phyloP scores from a whole-genome alignment of 2,888 invertebrate genomes.

The Leptinotarsa haldemani region DNA sequence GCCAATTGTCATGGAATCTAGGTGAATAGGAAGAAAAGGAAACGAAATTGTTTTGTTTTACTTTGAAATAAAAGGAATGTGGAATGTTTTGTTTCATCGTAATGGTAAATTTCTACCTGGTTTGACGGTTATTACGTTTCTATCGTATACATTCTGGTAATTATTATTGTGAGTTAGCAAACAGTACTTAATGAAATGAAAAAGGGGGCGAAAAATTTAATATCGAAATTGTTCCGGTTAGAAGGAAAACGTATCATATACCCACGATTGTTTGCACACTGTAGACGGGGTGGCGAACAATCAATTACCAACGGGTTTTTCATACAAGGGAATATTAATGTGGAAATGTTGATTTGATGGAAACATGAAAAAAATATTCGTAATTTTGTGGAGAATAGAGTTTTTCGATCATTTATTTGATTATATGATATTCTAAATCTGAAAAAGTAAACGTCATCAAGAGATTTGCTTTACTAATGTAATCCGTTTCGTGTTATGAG shows the following conservation, averaged over 20 bases:
- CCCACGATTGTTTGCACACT: neutral
- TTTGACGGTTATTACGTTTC: neutral
- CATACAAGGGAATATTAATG: neutral
- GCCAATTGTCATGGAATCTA: conserved; percentile 11
- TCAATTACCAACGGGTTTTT: neutral
- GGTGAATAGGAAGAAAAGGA: conserved; percentile 8
- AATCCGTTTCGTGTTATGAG: too few species aligned
- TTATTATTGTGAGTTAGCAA: neutral
- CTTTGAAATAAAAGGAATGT: conserved; percentile 5
- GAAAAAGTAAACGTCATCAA: too few species aligned
- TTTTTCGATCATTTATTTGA: too few species aligned
- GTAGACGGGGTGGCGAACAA: neutral
- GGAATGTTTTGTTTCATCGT: neutral
- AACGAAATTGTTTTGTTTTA: conserved; percentile 7
- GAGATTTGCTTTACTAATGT: too few species aligned
- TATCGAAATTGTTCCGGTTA: conserved; percentile 7
- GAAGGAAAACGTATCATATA: conserved; percentile 4
- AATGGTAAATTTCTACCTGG: neutral
- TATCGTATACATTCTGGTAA: neutral
- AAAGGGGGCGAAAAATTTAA: neutral
- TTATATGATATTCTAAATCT: too few species aligned
- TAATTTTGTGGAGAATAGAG: too few species aligned
- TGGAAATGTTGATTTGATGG: neutral
- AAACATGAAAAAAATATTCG: too few species aligned
- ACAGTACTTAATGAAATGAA: neutral